These are phyloP conservation scores for Tachina grossa DNA, from an alignment of 2,888 invertebrate genomes.

Conservation along the genomic window DNA sequence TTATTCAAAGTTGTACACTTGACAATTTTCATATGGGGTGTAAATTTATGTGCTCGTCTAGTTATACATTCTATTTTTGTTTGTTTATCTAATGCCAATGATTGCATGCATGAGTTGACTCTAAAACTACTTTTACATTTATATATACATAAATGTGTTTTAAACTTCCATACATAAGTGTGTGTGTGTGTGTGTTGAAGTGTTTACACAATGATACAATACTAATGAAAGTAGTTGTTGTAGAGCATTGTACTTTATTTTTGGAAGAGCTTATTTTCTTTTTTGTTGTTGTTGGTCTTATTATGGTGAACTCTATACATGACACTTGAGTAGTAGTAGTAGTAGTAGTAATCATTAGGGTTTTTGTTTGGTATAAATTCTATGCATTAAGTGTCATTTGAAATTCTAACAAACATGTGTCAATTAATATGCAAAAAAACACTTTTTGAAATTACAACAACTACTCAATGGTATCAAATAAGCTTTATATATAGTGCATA, in stretches of 20 bases:
- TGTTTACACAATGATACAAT: constrained; percentile 8
- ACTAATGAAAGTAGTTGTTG: constrained; percentile 18
- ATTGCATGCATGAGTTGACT: constrained; percentile 30
- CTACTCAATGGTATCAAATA: constrained; percentile 28
- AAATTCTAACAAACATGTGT: constrained; percentile 56
- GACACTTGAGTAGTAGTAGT: constrained; percentile 46
- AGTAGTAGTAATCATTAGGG: constrained; percentile 46
- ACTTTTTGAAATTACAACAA: constrained; percentile 21
- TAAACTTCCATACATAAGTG: background rate
- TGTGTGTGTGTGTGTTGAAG: background rate
- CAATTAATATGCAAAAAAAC: constrained; percentile 65
- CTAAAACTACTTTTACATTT: constrained; percentile 10
- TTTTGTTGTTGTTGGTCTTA: background rate
- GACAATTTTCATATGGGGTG: constrained; percentile 9
- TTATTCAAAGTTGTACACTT: background rate
- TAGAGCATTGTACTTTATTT: constrained; percentile 37
- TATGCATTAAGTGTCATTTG: constrained; percentile 57
- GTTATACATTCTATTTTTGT: constrained; percentile 1
- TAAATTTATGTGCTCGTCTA: background rate
- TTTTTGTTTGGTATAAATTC: constrained; percentile 44
- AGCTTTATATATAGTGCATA: background rate
- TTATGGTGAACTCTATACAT: constrained; percentile 34
- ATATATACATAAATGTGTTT: background rate
- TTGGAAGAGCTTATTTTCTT: background rate
- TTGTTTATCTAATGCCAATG: constrained; percentile 32